Conservation (phyloP, 2,888 invertebrate genomes). For the Drosophila nr. medialis region DNA sequence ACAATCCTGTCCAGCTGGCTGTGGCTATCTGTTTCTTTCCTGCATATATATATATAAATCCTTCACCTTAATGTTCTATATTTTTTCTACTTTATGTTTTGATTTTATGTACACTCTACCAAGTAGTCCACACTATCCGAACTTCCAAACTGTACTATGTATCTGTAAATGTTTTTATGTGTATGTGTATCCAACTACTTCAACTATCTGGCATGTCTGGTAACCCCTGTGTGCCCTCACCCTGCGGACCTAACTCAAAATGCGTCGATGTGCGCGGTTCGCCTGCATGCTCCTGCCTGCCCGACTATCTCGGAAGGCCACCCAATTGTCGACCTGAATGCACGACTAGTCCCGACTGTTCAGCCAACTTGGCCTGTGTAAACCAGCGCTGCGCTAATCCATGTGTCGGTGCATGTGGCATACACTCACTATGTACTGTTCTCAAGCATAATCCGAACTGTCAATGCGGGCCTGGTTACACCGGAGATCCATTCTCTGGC, state of each 20-base stretch:
- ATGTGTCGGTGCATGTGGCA: constrained; percentile 91
- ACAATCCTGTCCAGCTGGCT: constrained; percentile 54
- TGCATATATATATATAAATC: constrained; percentile 78
- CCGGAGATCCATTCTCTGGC: constrained; percentile 91
- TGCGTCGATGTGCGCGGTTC: constrained; percentile 90
- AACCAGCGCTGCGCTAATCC: constrained; percentile 92
- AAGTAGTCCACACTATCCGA: constrained; percentile 66
- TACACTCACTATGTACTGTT: constrained; percentile 90
- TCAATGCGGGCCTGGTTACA: constrained; percentile 90
- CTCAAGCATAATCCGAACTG: constrained; percentile 92
- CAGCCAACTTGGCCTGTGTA: constrained; percentile 90
- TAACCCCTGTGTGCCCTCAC: constrained; percentile 93
- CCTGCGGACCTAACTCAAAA: constrained; percentile 94
- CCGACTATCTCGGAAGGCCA: constrained; percentile 92
- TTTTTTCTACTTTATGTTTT: constrained; percentile 64
- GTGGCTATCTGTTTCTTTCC: constrained; percentile 30
- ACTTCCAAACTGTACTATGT: constrained; percentile 62
- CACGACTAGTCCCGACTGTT: constrained; percentile 90
- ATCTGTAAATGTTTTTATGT: constrained; percentile 65
- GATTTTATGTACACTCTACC: constrained; percentile 68
- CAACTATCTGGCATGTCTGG: constrained; percentile 78
- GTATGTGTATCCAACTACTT: constrained; percentile 57
- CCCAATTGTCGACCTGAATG: constrained; percentile 94
- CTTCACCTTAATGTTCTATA: constrained; percentile 62
- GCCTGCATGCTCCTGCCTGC: constrained; percentile 92